These are phyloP conservation scores for Agrilus mali DNA, from an alignment of 2,888 invertebrate genomes.

Conservation along the genomic window DNA sequence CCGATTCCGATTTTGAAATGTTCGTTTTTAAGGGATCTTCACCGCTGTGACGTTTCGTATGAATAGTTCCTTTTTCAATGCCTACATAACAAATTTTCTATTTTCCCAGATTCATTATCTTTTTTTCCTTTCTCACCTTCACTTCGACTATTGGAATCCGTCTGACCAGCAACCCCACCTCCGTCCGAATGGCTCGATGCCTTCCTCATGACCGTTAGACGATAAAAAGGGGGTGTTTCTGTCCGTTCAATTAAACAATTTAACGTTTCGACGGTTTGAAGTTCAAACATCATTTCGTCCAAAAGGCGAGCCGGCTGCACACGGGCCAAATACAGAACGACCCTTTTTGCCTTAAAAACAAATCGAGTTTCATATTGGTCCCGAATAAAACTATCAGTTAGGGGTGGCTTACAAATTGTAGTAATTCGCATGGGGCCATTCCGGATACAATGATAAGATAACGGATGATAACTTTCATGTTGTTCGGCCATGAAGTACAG, in stretches of 20 bases:
- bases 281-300: slow-evolving; percentile 94
- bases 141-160: slow-evolving; percentile 34
- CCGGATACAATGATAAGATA: slow-evolving; percentile 94
- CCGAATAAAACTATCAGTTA: background rate
- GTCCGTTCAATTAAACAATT: slow-evolving; percentile 94
- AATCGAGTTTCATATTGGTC: background rate
- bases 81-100: slow-evolving; percentile 31
- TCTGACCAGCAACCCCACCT: slow-evolving; percentile 37
- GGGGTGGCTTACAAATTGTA: slow-evolving; percentile 62
- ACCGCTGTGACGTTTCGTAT: slow-evolving; percentile 88
- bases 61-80: slow-evolving; percentile 89
- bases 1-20: slow-evolving; percentile 52
- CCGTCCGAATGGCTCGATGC: slow-evolving; percentile 73
- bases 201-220: slow-evolving; percentile 84
- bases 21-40: slow-evolving; percentile 75
- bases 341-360: slow-evolving; percentile 72
- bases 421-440: slow-evolving; percentile 89
- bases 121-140: slow-evolving; percentile 24
- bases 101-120: background rate
- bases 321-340: slow-evolving; percentile 84
- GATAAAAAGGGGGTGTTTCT: slow-evolving; percentile 95
- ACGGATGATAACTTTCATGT: slow-evolving; percentile 89
- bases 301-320: slow-evolving; percentile 85
- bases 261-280: slow-evolving; percentile 92
- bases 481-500: slow-evolving; percentile 93